Evolutionary conservation across 2,888 invertebrate genomes (phyloP).

Genomic region (Agrilus cyanescens): DNA sequence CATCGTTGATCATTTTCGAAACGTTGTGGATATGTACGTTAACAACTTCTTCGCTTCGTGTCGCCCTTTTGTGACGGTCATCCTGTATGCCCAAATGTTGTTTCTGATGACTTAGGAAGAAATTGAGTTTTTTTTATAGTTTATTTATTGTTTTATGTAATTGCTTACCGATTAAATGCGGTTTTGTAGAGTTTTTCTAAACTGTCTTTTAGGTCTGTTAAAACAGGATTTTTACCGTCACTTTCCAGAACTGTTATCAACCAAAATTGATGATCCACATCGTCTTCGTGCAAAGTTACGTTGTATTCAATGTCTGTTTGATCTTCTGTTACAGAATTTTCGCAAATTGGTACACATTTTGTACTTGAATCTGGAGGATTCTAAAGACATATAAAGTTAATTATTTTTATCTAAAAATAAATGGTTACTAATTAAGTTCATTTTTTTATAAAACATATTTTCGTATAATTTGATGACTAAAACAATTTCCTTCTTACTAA

Average conservation of each 20-base stretch:
- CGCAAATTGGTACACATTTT: slow-evolving; percentile 6
- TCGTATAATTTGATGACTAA: too few relatives aligned
- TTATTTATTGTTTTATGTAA: neutral
- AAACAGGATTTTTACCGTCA: slow-evolving; percentile 37
- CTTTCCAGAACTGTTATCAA: slow-evolving; percentile 61
- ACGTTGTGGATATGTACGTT: slow-evolving; percentile 58
- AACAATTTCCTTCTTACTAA: too few relatives aligned
- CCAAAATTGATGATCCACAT: slow-evolving; percentile 65
- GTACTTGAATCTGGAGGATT: too few relatives aligned
- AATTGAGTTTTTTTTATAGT: neutral
- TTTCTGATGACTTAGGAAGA: slow-evolving; percentile 66
- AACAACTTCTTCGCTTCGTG: slow-evolving; percentile 38
- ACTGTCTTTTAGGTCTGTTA: slow-evolving; percentile 55
- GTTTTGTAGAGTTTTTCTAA: slow-evolving; percentile 67
- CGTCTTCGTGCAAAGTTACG: slow-evolving; percentile 2
- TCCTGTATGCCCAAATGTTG: slow-evolving; percentile 58
- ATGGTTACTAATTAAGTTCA: too few relatives aligned
- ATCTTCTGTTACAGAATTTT: slow-evolving; percentile 15
- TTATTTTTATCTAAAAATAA: too few relatives aligned
- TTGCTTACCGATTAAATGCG: slow-evolving; percentile 60
- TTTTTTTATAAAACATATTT: too few relatives aligned
- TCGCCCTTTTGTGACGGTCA: slow-evolving; percentile 24
- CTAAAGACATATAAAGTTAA: too few relatives aligned
- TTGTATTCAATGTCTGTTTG: slow-evolving; percentile 2
- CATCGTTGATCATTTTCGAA: slow-evolving; percentile 39